Evolutionary conservation across 2,888 invertebrate genomes (phyloP), one percentile per base, ranked within the genome.

Genomic region (Patella ulyssiponensis): DNA sequence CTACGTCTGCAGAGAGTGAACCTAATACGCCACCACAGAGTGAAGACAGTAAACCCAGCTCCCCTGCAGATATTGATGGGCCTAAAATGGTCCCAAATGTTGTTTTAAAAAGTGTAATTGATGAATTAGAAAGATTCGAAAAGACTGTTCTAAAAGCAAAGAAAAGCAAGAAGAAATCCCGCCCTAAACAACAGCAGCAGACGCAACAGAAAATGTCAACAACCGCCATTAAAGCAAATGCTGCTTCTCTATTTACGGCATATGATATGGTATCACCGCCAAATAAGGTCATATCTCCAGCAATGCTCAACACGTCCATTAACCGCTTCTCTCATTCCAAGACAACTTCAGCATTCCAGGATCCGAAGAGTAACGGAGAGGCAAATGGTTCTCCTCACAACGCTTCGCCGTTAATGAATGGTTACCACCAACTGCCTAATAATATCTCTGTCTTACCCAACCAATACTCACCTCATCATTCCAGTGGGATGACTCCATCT

Each of bases 241-340:
- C 72, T 14, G 73, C 77, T 20, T 75, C 69, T 79, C 83, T 79
- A 69, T 88, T 78, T 71, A 85, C 72, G 74, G 79, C 81, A 23
- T 89, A 86, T 56, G 89, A 89, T 71, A 87, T 89, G 84, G 77
- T 87, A 14, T 86, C 86, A 17, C 89, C 89, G 3, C 89, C 89
- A 2, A 89, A 88, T 76, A 87, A 86, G 80, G 80, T 89, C n/a
- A 86, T 83, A 73, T 86, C 88, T 1, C 83, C 85, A 20, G 83
- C 83, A 52, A 83, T 83, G 78, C 80, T 85, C 33, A 81, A 83
- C 75, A 75, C 84, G 9, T 78, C 84, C 17, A 78, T 79, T 54
- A 87, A 82, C 70, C 83, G 83, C 52, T 85, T 88, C 73, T 84
- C 82, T 73, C 88, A 88, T 81, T 86, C 87, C 11, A 82, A 83